Percentiles rank a stretch among this genome's conserved stretches.
Evolutionary conservation across 2,113 vertebrate genomes (phyloP).

Genomic region (Poeciliopsis occidentalis): DNA sequence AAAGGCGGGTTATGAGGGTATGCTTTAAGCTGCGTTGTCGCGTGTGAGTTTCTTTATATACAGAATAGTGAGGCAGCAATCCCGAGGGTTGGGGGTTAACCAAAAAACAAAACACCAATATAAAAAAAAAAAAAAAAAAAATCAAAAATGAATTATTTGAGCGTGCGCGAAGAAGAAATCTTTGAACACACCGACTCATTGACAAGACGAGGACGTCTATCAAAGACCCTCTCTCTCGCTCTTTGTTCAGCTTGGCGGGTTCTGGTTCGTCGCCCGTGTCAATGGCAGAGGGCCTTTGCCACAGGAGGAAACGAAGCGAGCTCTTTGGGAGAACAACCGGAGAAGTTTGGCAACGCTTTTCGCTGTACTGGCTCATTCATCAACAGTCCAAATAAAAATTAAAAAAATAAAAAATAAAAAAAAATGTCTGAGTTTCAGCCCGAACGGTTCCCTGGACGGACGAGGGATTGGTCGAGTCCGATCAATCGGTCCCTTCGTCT

Average conservation of each 20-base stretch:
- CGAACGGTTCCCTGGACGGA: background rate
- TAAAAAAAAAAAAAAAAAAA: conserved; percentile 53
- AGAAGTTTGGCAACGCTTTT: conserved; percentile 17
- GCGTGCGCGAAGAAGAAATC: conserved; percentile 60
- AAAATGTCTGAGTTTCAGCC: conserved; percentile 13
- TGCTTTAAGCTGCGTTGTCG: conserved; percentile 49
- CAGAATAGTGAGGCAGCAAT: conserved; percentile 71
- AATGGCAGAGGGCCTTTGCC: conserved; percentile 1
- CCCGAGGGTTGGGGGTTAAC: conserved; percentile 53
- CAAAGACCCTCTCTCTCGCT: conserved; percentile 15
- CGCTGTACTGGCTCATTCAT: conserved; percentile 51
- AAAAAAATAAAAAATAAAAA: too few relatives aligned
- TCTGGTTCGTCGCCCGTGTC: conserved; percentile 11
- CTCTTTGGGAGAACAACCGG: conserved; percentile 42
- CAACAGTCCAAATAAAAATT: background rate
- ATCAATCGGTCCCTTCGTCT: background rate
- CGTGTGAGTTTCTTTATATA: conserved; percentile 66
- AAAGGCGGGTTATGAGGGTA: conserved; percentile 55
- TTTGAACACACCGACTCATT: conserved; percentile 43
- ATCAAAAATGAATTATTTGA: conserved; percentile 28
- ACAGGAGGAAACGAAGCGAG: conserved; percentile 30
- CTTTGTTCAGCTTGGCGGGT: background rate
- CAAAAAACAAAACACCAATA: conserved; percentile 47
- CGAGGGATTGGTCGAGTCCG: background rate
- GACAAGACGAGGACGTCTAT: conserved; percentile 28